These are phyloP conservation scores for Paramuricea clavata DNA, from an alignment of 92 coral and sea anemone species.

Conservation along the genomic window DNA sequence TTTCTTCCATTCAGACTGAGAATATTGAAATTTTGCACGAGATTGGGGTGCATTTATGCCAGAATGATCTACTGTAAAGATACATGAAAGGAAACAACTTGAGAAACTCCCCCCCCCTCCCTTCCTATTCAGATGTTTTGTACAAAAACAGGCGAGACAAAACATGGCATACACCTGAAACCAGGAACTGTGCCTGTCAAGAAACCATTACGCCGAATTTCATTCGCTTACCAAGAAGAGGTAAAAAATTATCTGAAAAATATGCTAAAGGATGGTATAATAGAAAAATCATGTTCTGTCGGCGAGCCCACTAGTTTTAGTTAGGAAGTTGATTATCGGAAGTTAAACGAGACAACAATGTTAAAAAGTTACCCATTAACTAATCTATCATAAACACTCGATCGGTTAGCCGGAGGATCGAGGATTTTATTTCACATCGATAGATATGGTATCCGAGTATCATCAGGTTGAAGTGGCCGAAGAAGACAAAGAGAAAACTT, in stretches of 20 bases:
- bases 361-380: slow-evolving; percentile 50
- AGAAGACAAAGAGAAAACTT: too few relatives aligned
- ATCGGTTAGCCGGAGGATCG: slow-evolving; percentile 33
- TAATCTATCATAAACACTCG: slow-evolving; percentile 39
- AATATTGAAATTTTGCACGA: too few relatives aligned
- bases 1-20: too few relatives aligned
- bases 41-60: too few relatives aligned
- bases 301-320: slow-evolving; percentile 65
- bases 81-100: too few relatives aligned
- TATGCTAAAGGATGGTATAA: slow-evolving; percentile 61
- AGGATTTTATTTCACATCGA: slow-evolving; percentile 54
- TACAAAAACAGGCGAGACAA: slow-evolving; percentile 25
- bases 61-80: too few relatives aligned
- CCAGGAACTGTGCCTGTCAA: slow-evolving; percentile 37
- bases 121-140: slow-evolving; percentile 52
- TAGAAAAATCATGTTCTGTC: slow-evolving; percentile 59
- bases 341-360: slow-evolving; percentile 58
- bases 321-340: slow-evolving; percentile 53
- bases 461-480: slow-evolving; percentile 48
- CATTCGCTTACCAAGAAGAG: slow-evolving; percentile 49
- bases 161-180: slow-evolving; percentile 31
- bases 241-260: slow-evolving; percentile 54
- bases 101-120: too few relatives aligned
- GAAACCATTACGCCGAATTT: slow-evolving; percentile 37
- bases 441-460: slow-evolving; percentile 53